Conservation (phyloP, 37 sponge, comb jelly and placozoan genomes). For the Aphrocallistes beatrix region DNA sequence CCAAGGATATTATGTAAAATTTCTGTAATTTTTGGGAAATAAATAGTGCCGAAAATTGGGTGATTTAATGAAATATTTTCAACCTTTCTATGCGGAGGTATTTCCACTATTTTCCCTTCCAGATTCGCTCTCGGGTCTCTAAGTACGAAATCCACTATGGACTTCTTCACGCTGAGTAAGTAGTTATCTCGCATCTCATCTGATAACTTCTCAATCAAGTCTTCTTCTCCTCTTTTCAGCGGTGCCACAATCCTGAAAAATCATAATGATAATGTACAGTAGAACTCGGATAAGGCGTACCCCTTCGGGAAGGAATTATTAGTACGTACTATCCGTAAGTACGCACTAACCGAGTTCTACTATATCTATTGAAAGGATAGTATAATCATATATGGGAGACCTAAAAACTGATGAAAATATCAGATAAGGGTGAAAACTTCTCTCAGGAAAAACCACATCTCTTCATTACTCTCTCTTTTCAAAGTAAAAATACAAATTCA, state of each 20-base stretch:
- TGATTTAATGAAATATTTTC: no score
- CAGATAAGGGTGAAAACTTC: no score
- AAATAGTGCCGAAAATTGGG: not conserved
- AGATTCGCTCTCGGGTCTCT: slow-evolving; percentile 75
- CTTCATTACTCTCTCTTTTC: no score
- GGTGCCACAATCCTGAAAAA: slow-evolving; percentile 9
- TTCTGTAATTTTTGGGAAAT: not conserved
- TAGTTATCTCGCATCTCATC: slow-evolving; percentile 97
- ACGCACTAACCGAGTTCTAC: no score
- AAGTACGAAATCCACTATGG: slow-evolving; percentile 98
- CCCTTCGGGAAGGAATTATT: not conserved
- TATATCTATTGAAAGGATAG: no score
- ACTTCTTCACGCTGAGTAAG: slow-evolving; percentile 88
- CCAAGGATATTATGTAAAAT: not conserved
- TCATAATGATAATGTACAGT: not conserved
- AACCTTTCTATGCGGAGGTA: slow-evolving; percentile 53
- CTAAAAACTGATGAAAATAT: no score
- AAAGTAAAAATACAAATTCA: no score
- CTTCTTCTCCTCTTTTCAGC: slow-evolving; percentile 9
- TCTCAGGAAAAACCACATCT: no score
- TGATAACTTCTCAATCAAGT: slow-evolving; percentile 62
- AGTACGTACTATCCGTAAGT: not conserved
- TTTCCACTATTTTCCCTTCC: slow-evolving; percentile 8
- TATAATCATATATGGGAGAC: no score
- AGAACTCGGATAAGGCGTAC: not conserved